Conservation (phyloP, 2,113 vertebrate genomes). For the Bombycilla garrulus region DNA sequence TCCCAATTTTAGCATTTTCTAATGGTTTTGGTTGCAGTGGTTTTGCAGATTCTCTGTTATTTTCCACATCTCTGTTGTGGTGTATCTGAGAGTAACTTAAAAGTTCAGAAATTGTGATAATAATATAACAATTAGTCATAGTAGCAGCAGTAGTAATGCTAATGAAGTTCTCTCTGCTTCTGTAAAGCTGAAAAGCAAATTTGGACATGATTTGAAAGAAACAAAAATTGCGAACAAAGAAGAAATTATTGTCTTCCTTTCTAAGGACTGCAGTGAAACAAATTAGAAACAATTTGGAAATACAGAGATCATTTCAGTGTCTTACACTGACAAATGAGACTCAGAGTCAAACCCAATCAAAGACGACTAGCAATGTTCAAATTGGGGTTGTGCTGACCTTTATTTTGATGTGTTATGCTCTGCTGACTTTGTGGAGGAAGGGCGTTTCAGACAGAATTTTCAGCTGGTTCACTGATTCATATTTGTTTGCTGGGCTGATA, state of each 20-base stretch:
- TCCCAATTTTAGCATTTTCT: neutral
- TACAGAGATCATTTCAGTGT: neutral
- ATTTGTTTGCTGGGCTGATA: neutral
- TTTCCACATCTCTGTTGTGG: neutral
- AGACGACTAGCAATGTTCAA: neutral
- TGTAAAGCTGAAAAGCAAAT: neutral
- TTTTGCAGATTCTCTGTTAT: neutral
- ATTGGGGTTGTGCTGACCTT: neutral
- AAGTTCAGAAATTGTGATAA: neutral
- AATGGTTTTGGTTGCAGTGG: neutral
- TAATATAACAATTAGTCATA: neutral
- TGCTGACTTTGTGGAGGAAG: neutral
- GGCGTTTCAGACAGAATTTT: neutral
- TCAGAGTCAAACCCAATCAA: neutral
- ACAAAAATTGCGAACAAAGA: neutral
- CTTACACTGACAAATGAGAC: neutral
- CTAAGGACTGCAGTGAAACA: neutral
- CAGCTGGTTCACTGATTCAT: neutral
- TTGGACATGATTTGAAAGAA: neutral
- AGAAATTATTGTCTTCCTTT: neutral
- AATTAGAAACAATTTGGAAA: neutral
- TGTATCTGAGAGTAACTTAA: neutral
- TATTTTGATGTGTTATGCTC: slow-evolving; percentile 39
- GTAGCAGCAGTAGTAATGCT: neutral
- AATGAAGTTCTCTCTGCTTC: neutral